Conservation (phyloP, 2,113 vertebrate genomes). For the Perca fluviatilis region DNA sequence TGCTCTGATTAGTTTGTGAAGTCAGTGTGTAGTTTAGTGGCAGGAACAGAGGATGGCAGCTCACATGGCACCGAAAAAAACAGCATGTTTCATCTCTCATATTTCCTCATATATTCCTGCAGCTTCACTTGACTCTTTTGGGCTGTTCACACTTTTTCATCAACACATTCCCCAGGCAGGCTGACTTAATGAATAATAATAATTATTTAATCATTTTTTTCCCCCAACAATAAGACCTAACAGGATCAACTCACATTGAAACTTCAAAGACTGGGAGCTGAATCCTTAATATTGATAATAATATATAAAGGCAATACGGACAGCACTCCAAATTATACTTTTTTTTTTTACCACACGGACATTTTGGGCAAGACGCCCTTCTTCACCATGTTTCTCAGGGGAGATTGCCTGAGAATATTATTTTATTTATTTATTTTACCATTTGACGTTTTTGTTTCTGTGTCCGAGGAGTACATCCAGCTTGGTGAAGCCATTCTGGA, state of each 20-base stretch:
- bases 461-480: background rate
- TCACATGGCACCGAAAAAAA: background rate
- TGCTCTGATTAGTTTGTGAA: background rate
- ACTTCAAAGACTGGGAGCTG: no score
- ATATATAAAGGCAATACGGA: no score
- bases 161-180: background rate
- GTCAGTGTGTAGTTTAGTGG: background rate
- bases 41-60: background rate
- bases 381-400: no score
- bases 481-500: background rate
- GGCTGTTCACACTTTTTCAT: background rate
- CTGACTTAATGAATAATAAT: background rate
- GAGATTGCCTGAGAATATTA: no score
- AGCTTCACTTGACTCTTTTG: background rate
- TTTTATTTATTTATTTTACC: background rate
- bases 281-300: no score
- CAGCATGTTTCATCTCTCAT: background rate
- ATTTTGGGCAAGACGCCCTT: no score
- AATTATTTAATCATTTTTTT: no score
- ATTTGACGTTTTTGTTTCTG: background rate
- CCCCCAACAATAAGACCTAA: no score
- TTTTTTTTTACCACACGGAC: no score
- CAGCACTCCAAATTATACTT: no score
- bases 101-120: background rate
- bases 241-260: no score